Evolutionary conservation across 2,113 vertebrate species (phyloP), one percentile per base, ranked within the genome.

Genomic region (Brachypteracias leptosomus): DNA sequence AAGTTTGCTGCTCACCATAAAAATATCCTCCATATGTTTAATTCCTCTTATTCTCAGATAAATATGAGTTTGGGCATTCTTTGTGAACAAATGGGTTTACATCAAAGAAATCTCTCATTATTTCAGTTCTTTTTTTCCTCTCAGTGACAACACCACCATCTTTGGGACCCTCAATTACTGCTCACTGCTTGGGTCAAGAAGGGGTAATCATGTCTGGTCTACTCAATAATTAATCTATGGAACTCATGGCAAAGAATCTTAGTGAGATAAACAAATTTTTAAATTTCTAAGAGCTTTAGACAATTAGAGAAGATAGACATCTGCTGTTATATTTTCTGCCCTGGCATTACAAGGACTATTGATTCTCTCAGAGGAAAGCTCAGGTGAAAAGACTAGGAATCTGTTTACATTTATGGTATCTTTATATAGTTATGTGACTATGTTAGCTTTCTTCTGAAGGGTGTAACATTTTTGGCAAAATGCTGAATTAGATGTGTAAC

Each of bases 321-420:
- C 84, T 94, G 84, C 59, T 70, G 42, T 87, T 92, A 49, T 42
- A 81, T 78, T 78, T 93, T 94, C 73, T 96, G 52, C 57, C 76
- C 35, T 36, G 38, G 52, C 59, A 94, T 91, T 90, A 87, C 70
- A 92, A 87, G 84, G 83, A 52, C 86, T 91, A 82, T 89, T 96
- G 77, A 87, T 93, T 92, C 1, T 3, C 28, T 87, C 49, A 47
- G 16, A 16, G 31, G 61, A 93, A 61, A 70, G 55, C 21, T 88
- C 15, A 72, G 65, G 52, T 71, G n/a, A 84, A 78, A 94, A 92
- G 33, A 90, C 71, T n/a, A 75, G n/a, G 77, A 89, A 92, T 35
- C 24, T 90, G 10, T 80, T 92, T 76, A 83, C 7, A 26, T 89
- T 89, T 85, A 75, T 74, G 28, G 24, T 65, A 57, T 29, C 26